These are phyloP conservation scores for Alcis repandata DNA, from an alignment of 2,888 invertebrate species.

Conservation along the genomic window DNA sequence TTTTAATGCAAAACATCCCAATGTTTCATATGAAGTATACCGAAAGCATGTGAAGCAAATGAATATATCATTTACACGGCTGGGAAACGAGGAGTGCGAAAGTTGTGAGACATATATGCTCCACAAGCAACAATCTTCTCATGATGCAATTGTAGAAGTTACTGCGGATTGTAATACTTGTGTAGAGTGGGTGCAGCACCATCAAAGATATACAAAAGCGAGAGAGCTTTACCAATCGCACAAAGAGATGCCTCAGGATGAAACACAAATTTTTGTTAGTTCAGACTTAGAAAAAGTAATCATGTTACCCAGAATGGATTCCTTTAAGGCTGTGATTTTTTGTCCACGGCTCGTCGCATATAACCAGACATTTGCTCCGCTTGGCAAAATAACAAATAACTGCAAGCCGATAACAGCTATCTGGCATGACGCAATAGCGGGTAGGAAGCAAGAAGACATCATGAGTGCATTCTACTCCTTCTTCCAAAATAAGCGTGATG, in stretches of 20 bases:
- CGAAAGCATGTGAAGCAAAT: not conserved
- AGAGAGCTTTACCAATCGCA: not conserved
- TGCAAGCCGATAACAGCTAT: slow-evolving; percentile 21
- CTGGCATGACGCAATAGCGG: not conserved
- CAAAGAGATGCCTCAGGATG: not conserved
- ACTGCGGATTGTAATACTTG: no score
- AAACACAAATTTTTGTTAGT: not conserved
- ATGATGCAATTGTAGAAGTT: no score
- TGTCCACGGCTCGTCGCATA: no score
- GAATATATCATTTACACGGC: slow-evolving; percentile 3
- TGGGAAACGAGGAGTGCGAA: slow-evolving; percentile 1
- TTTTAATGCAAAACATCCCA: no score
- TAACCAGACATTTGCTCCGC: slow-evolving; percentile 28
- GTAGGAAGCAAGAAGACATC: not conserved
- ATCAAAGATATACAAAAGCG: not conserved
- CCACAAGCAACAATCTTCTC: no score
- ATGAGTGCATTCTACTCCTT: slow-evolving; percentile 15
- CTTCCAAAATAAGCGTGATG: slow-evolving; percentile 16
- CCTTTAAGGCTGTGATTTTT: slow-evolving; percentile 38
- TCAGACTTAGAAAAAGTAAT: slow-evolving; percentile 1
- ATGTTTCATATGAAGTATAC: not conserved
- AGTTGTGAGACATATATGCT: no score
- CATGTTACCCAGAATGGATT: slow-evolving; percentile 36
- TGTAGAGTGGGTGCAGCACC: slow-evolving; percentile 3
- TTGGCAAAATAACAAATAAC: slow-evolving; percentile 30